A percentile compares a stretch with the other conserved stretches of the same genome.
phyloP scores from a whole-genome alignment of 2,888 invertebrate genomes.

The Omphaloscelis lunosa region DNA sequence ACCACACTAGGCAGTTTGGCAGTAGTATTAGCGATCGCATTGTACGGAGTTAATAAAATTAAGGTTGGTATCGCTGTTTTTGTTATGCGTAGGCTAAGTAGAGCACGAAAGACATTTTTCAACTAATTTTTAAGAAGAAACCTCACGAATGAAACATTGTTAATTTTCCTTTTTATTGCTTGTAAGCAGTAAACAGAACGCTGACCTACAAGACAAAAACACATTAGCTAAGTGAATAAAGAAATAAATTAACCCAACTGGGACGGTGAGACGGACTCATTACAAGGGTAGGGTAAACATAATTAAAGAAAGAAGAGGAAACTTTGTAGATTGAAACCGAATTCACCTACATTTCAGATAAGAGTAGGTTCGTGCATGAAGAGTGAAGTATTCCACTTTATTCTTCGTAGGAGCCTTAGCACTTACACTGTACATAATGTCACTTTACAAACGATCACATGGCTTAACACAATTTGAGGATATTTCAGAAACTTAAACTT shows the following conservation, averaged over 20 bases:
- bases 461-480: constrained; percentile 76
- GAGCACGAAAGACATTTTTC: background rate
- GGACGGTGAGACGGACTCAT: constrained; percentile 49
- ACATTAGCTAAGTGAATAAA: constrained; percentile 53
- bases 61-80: constrained; percentile 6
- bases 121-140: background rate
- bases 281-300: constrained; percentile 59
- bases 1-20: constrained; percentile 19
- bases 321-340: constrained; percentile 39
- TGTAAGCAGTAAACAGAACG: constrained; percentile 29
- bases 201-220: constrained; percentile 40
- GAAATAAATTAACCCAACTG: constrained; percentile 58
- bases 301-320: constrained; percentile 58
- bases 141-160: background rate
- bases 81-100: background rate
- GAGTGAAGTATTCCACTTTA: constrained; percentile 32
- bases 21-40: constrained; percentile 7
- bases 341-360: constrained; percentile 29
- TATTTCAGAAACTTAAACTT: constrained; percentile 77
- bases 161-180: constrained; percentile 1
- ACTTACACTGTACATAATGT: constrained; percentile 35
- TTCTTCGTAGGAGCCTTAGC: constrained; percentile 3
- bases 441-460: constrained; percentile 63
- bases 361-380: constrained; percentile 17
- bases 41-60: constrained; percentile 21